Percentiles rank a stretch among this genome's conserved stretches.
These are phyloP conservation scores for Karalla daura DNA, from an alignment of 2,797 vertebrate species.

Conservation along the genomic window DNA sequence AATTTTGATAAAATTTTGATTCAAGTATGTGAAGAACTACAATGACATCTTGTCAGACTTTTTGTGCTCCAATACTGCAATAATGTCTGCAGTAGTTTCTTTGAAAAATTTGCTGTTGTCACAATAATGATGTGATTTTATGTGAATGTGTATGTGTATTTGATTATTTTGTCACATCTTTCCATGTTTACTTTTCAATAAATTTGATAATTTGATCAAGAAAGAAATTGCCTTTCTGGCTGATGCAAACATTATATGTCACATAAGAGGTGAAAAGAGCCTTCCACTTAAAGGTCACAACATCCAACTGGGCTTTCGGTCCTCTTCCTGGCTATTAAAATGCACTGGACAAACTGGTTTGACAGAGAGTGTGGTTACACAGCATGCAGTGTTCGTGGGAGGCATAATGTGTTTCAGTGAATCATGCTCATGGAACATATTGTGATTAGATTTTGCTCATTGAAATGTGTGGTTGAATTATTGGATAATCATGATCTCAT, in stretches of 20 bases:
- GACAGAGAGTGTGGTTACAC: slow-evolving; percentile 76
- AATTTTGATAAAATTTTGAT: too few relatives aligned
- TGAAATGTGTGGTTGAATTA: slow-evolving; percentile 4
- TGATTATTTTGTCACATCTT: not conserved
- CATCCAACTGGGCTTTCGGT: slow-evolving; percentile 22
- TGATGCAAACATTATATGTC: not conserved
- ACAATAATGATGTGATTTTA: slow-evolving; percentile 17
- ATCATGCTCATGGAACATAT: not conserved
- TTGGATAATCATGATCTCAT: not conserved
- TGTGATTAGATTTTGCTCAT: slow-evolving; percentile 8
- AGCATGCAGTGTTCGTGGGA: slow-evolving; percentile 17
- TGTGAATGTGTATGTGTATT: slow-evolving; percentile 18
- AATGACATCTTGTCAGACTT: too few relatives aligned
- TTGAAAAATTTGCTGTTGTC: not conserved
- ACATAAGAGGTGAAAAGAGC: not conserved
- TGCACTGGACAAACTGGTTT: slow-evolving; percentile 79
- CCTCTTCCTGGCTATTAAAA: slow-evolving; percentile 14
- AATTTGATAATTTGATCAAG: not conserved
- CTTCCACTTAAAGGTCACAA: slow-evolving; percentile 1
- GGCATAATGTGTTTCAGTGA: slow-evolving; percentile 57
- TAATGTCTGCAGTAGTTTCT: not conserved
- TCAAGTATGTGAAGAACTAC: too few relatives aligned
- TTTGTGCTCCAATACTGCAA: not conserved
- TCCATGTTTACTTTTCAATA: slow-evolving; percentile 28
- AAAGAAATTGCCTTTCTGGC: not conserved